phyloP scores from a whole-genome alignment of 2,113 vertebrate genomes.

The Mesitornis unicolor region DNA sequence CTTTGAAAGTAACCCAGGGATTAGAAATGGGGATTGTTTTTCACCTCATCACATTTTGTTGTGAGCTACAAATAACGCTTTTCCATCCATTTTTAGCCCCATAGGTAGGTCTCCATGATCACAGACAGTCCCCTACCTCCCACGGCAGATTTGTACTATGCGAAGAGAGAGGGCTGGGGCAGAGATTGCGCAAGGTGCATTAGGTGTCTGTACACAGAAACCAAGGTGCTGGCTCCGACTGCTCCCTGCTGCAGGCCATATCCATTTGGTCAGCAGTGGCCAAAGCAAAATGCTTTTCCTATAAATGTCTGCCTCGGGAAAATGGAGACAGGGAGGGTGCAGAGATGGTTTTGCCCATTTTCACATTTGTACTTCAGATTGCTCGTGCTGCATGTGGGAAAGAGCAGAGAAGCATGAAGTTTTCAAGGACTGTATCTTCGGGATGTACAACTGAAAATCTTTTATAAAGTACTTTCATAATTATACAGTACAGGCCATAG shows the following conservation, averaged over 20 bases:
- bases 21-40: background rate
- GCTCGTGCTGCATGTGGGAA: fast-evolving
- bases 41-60: background rate
- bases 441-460: background rate
- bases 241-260: background rate
- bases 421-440: background rate
- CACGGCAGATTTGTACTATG: background rate
- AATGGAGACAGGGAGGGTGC: background rate
- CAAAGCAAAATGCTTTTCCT: background rate
- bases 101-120: background rate
- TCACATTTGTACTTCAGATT: background rate
- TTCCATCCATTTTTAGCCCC: background rate
- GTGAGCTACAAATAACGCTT: background rate
- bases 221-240: fast-evolving
- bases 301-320: background rate
- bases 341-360: background rate
- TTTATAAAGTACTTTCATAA: background rate
- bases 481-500: background rate
- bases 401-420: background rate
- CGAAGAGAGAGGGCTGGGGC: background rate
- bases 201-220: fast-evolving
- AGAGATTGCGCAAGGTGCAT: fast-evolving
- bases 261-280: background rate
- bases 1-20: background rate
- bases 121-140: background rate